Evolutionary conservation across 2,888 invertebrate genomes (phyloP), one percentile per base, ranked within the genome.

Genomic region (Panopea generosa): DNA sequence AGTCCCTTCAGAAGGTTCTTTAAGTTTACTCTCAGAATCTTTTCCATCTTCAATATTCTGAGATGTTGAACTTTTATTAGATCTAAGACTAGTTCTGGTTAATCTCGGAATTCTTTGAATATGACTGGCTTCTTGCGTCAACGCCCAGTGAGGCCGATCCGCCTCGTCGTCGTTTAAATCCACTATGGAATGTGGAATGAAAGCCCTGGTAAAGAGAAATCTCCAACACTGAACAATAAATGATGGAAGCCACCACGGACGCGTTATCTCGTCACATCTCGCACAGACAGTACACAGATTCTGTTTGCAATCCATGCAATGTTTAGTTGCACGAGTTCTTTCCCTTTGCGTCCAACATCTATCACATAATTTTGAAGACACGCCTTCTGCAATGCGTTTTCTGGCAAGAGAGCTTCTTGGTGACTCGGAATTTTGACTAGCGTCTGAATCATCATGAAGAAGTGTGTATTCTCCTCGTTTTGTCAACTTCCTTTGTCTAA

Each of bases 341-440:
- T 63, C 56, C 9, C 67, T 70, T 29, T 55, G 55, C 27, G 61
- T n/a, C 76, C 76, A 76, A 45, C 76, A 76, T 62, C 61, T 70
- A 26, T 76, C 76, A 62, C 76, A 76, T 0, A 76, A 67, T 27
- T 11, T 52, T 33, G 33, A 11, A 33, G 33, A 4, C 6, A 11
- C 33, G 33, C 33, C 33, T 7, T 33, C 33, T 33, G 33, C 11
- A 11, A 11, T 33, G 11, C 33, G 33, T 33, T 11, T 4, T 33
- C 33, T 33, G 33, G 33, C 4, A 20, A 20, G 9, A 9, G 50
- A 50, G 20, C 50, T 50, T 9, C 40, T 9, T 2, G 40, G 40
- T 20, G 63, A 27, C n/a, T 52, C 16, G 9, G 63, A 63, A 24
- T 43, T 53, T 24, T 63, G 63, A 26, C 63, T 63, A 7, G 27